Conservation (phyloP, 2,113 vertebrate genomes). For the Baryphthengus martii region DNA sequence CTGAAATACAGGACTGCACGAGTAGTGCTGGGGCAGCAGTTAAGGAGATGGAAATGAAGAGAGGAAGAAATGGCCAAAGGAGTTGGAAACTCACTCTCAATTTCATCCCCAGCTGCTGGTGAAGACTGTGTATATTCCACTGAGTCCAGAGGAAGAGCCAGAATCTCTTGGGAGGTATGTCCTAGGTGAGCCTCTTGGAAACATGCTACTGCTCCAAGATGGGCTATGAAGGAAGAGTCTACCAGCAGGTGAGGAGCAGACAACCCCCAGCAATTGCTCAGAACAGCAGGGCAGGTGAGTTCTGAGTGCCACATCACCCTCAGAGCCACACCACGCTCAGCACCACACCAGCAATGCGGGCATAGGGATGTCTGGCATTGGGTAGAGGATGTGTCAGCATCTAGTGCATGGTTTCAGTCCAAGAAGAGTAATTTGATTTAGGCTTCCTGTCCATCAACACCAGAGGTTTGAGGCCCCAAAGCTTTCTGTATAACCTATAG, state of each 20-base stretch:
- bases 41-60: background rate
- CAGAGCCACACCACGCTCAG: too few relatives aligned
- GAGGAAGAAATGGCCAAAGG: background rate
- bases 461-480: background rate
- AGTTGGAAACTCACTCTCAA: background rate
- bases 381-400: background rate
- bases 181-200: background rate
- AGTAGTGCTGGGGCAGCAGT: background rate
- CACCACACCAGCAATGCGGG: accelerated
- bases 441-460: background rate
- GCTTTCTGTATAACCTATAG: background rate
- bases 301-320: background rate
- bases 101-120: background rate
- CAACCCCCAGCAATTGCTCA: background rate
- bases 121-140: background rate
- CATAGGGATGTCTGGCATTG: accelerated
- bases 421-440: background rate
- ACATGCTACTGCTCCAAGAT: background rate
- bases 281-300: background rate
- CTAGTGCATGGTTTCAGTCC: background rate
- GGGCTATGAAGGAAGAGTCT: background rate
- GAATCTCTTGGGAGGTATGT: background rate
- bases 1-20: background rate
- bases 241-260: background rate
- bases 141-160: background rate